Conservation (phyloP, 1,140 invertebrate genomes). For the Musca domestica region DNA sequence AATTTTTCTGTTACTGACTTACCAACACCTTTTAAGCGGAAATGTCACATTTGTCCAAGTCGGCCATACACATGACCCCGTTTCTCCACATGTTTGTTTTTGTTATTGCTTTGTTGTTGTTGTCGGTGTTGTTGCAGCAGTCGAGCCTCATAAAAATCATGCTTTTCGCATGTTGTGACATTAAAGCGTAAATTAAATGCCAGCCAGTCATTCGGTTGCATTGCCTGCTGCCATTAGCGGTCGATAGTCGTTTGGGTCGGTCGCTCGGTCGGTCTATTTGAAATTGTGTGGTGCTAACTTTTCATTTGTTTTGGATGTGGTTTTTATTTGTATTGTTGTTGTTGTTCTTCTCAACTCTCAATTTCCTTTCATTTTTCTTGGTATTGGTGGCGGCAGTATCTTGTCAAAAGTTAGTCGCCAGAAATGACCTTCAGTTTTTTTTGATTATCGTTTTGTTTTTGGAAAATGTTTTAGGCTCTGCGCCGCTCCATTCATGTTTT, state of each 20-base stretch:
- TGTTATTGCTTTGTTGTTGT: background rate
- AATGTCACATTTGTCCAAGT: slow-evolving; percentile 12
- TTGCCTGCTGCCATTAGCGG: too few relatives aligned
- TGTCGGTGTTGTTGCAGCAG: background rate
- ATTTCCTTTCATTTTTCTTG: slow-evolving; percentile 10
- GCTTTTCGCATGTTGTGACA: background rate
- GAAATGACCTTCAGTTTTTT: slow-evolving; percentile 3
- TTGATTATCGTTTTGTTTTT: too few relatives aligned
- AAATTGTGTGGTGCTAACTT: background rate
- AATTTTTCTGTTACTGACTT: slow-evolving; percentile 2
- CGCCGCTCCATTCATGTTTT: too few relatives aligned
- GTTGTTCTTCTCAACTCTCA: background rate
- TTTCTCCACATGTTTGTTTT: too few relatives aligned
- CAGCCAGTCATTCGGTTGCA: too few relatives aligned
- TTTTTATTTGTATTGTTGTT: background rate
- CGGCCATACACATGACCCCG: slow-evolving; percentile 2
- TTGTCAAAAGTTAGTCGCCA: too few relatives aligned
- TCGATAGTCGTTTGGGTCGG: too few relatives aligned
- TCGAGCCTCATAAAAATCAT: slow-evolving; percentile 1
- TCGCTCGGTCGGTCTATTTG: background rate
- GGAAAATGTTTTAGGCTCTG: too few relatives aligned
- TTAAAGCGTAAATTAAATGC: slow-evolving; percentile 10
- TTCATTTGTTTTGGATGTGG: too few relatives aligned
- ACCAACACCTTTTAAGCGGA: slow-evolving; percentile 16
- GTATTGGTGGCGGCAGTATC: too few relatives aligned